These are phyloP conservation scores for Onychorhynchus coronatus DNA, from an alignment of 2,113 vertebrate species.

Conservation along the genomic window DNA sequence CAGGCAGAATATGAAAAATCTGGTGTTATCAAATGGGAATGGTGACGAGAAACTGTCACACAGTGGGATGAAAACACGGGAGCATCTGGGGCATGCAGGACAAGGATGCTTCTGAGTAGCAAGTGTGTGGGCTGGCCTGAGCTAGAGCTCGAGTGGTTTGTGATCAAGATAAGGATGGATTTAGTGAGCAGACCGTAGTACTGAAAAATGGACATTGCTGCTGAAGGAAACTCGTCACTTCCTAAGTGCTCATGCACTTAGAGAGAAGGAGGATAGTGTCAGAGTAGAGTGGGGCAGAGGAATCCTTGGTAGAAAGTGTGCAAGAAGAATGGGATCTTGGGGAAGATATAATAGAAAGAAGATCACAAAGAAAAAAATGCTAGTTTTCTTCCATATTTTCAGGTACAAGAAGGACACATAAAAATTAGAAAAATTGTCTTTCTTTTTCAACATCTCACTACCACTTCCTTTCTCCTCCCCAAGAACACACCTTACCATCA, in stretches of 20 bases:
- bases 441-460: background rate
- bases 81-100: background rate
- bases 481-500: background rate
- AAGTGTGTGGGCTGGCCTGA: background rate
- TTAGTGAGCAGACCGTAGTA: background rate
- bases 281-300: background rate
- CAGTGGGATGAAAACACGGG: background rate
- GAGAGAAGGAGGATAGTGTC: background rate
- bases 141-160: background rate
- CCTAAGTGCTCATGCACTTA: background rate
- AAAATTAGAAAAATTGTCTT: background rate
- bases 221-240: background rate
- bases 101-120: background rate
- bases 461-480: background rate
- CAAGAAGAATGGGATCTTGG: background rate
- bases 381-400: background rate
- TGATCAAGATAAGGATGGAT: background rate
- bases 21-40: background rate
- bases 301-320: background rate
- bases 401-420: background rate
- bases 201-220: background rate
- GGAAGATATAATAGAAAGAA: background rate
- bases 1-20: background rate
- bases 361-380: background rate
- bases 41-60: background rate